Base-by-base conservation (phyloP, 53 echinoderm and acorn worm genomes). In the Glandiceps talaboti region DNA sequence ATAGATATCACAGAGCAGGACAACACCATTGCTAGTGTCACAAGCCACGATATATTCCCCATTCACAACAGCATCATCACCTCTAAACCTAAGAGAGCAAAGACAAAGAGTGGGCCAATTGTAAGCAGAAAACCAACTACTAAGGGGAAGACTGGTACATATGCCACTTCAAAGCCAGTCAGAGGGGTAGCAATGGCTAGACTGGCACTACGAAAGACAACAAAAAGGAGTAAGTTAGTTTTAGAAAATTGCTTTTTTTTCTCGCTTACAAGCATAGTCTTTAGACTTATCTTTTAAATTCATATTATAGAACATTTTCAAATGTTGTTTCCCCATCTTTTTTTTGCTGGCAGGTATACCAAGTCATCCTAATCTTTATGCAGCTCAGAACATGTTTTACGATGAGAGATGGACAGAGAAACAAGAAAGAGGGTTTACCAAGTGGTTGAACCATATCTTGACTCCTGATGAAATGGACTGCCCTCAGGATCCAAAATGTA, bases 401-500 rank as follows among this genome's bases (percentile, higher is more conserved):
- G 99, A 99, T 73, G 99, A 99, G 76, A 90, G 99, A 32, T 99
- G 99, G 99, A 89, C 91, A 82, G 99, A 99, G 76, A 99, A 99
- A 81, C 99, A 99, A 79, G 99, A 99, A 20, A 79, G 88, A n/a
- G 99, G 93, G 6, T 99, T 99, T 75, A 87, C 86, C 26, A 88
- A 91, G n/a, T 99, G 99, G 99, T 77, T 94, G 80, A 99, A 99
- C 84, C 88, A 99, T 45, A 75, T 99, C 33, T 85, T 99, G 82
- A 99, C 99, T 25, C 99, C 99, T 12, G 64, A 45, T 45, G 91
- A 91, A 28, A 88, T 91, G 25, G 93, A 88, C 82, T 91, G 89
- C 30, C 87, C 87, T 25, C 88, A 73, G 28, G 91, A 99, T 79
- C 99, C 99, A 1, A 89, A 87, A 81, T 89, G 89, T 81, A 89